A percentile compares a stretch with the other conserved stretches of the same genome.
Conservation (phyloP, 2,113 vertebrate species). For the Equus quagga region DNA sequence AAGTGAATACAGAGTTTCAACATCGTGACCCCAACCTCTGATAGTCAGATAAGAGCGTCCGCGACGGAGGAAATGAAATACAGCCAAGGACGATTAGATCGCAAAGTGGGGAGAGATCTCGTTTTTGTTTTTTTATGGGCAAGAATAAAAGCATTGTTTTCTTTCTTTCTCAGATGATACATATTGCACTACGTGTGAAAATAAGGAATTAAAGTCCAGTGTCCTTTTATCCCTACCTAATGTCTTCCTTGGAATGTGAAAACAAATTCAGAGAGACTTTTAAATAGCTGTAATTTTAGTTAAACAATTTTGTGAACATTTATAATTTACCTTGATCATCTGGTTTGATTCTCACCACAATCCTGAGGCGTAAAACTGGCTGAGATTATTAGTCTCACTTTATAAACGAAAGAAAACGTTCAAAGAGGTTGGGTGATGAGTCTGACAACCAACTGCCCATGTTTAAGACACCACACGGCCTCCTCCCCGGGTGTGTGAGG, state of each 20-base stretch:
- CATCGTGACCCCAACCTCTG: constrained; percentile 38
- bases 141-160: constrained; percentile 64
- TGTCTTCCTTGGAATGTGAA: background rate
- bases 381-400: background rate
- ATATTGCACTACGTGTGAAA: background rate
- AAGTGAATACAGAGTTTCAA: constrained; percentile 49
- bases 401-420: background rate
- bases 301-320: background rate
- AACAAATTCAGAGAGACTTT: constrained; percentile 1
- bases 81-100: constrained; percentile 41
- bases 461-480: background rate
- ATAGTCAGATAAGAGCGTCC: constrained; percentile 64
- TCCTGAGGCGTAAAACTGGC: background rate
- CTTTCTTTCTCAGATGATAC: background rate
- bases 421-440: background rate
- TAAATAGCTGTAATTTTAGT: background rate
- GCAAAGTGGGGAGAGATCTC: background rate
- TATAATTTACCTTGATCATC: background rate
- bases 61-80: constrained; percentile 58
- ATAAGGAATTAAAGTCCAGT: background rate
- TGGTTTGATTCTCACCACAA: background rate
- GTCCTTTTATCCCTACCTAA: background rate
- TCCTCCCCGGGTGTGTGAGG: background rate
- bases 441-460: background rate
- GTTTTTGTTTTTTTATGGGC: background rate